Evolutionary conservation across 2,113 vertebrate genomes (phyloP), one percentile per base, ranked within the genome.

Genomic region (Patagioenas fasciata): DNA sequence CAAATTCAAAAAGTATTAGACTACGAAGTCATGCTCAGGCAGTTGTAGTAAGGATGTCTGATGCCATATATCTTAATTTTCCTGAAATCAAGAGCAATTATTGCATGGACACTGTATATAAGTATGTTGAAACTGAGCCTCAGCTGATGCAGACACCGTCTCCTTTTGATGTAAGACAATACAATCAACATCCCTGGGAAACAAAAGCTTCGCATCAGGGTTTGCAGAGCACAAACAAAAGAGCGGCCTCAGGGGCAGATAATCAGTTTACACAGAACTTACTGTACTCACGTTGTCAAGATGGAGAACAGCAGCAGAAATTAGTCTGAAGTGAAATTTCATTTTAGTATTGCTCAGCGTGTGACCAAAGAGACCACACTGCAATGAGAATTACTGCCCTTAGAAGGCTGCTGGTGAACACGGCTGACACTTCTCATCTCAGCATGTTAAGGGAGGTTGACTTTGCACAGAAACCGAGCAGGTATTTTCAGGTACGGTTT

Each of bases 171-270:
- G 85, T 61, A 65, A 53, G 13, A 36, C 78, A 70, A 36, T 5
- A 42, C 36, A 40, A 77, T 44, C 57, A 73, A 34, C 79, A 56
- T 73, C 54, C n/a, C 38, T 24, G 61, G 67, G 79, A 80, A 85
- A 91, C 47, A 83, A 85, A 89, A 91, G 67, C 74, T 77, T 72
- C 8, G 0, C 57, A 6, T 31, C 13, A 56, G 29, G 79, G 51
- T 25, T 94, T 73, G 69, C 48, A 78, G 66, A 89, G 56, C 62
- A 29, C 81, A 54, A 71, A 93, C 28, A 90, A 73, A 72, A 60
- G 80, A 70, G 54, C 1, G 1, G 66, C 91, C 73, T 2, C 0
- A 80, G 74, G 56, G 85, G 64, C 74, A 66, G 58, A 75, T 73
- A 80, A 89, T 80, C 79, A 51, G 19, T 91, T 93, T 80, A 69